Evolutionary conservation across 2,888 invertebrate species (phyloP).

Genomic region (Aplocera efformata): DNA sequence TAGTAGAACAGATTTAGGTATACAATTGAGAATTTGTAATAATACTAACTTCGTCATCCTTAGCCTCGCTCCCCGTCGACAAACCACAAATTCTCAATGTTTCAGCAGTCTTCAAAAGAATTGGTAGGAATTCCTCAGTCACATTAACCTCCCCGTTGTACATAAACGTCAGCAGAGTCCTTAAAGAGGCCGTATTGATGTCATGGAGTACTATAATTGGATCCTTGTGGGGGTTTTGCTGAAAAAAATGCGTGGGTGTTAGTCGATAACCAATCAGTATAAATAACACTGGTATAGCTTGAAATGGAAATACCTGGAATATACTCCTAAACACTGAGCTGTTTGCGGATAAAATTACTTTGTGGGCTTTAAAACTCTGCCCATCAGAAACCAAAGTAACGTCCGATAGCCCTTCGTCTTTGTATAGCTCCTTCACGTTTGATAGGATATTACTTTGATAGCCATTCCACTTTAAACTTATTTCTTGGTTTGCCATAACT

Average conservation of each 20-base stretch:
- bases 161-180: constrained; percentile 84
- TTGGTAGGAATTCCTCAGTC: constrained; percentile 84
- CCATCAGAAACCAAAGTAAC: constrained; percentile 85
- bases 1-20: too few species aligned
- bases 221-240: constrained; percentile 88
- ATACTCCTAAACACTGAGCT: constrained; percentile 84
- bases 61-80: constrained; percentile 77
- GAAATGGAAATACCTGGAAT: constrained; percentile 73
- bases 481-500: constrained; percentile 78
- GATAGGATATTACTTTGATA: constrained; percentile 83
- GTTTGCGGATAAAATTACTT: constrained; percentile 84
- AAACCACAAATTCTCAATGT: constrained; percentile 85
- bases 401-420: constrained; percentile 83
- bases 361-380: constrained; percentile 83
- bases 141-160: constrained; percentile 88
- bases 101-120: constrained; percentile 84
- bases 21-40: neutral
- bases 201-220: constrained; percentile 88
- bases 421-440: constrained; percentile 83
- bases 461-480: constrained; percentile 86
- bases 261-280: constrained; percentile 28
- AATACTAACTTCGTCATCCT: constrained; percentile 59
- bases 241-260: constrained; percentile 67
- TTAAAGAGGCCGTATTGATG: constrained; percentile 83
- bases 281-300: constrained; percentile 9